Evolutionary conservation across 2,113 vertebrate species (phyloP).

Genomic region (Pelecanoides urinatrix): DNA sequence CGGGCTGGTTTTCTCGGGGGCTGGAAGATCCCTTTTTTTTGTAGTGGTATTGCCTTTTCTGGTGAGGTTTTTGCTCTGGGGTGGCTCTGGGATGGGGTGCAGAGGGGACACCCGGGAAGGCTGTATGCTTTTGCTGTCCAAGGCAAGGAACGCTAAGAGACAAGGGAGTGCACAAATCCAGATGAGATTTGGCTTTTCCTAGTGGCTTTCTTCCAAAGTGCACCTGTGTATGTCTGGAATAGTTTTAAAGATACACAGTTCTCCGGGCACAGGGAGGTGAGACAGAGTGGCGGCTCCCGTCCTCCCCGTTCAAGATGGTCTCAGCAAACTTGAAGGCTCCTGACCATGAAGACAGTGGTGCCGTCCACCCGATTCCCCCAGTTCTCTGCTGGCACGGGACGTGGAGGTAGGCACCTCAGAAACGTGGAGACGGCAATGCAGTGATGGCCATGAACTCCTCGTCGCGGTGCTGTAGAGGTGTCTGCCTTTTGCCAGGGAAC

Average conservation of each 20-base stretch:
- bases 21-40: background rate
- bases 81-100: background rate
- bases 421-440: background rate
- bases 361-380: background rate
- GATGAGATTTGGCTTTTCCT: background rate
- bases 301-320: background rate
- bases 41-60: background rate
- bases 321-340: background rate
- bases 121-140: background rate
- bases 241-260: background rate
- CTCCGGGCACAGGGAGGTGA: background rate
- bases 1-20: background rate
- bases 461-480: accelerated
- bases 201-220: background rate
- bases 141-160: background rate
- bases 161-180: background rate
- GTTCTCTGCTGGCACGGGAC: background rate
- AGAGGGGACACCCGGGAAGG: background rate
- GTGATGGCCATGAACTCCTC: background rate
- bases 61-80: background rate
- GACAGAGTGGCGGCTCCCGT: background rate
- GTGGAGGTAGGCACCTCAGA: background rate
- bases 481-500: background rate
- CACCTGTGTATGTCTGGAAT: background rate
- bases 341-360: background rate